Evolutionary conservation across 2,113 vertebrate genomes (phyloP), one percentile per base, ranked within the genome.

Genomic region (Stigmatopora nigra): DNA sequence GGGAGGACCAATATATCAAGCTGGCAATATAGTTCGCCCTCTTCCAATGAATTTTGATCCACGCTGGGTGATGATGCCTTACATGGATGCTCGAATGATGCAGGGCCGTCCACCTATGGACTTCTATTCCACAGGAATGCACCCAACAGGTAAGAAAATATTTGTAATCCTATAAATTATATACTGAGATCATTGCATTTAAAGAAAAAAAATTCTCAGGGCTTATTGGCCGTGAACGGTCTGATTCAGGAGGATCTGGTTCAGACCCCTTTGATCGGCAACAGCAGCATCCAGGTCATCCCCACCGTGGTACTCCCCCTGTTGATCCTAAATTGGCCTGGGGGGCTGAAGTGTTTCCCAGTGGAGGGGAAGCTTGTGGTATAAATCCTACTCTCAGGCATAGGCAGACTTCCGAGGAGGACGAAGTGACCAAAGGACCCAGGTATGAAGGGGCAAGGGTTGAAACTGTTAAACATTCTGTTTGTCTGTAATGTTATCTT

Each of bases 1-100:
- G 51, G 82, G 78, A 6, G 89, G 91, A 5, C 87, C 91, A 17
- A 75, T 94, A 17, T 97, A 94, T 77, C 91, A 89, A 3, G 91
- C 93, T 0, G 73, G 92, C 70, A 92, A 89, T 61, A 90, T 97
- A 79, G 93, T 93, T 19, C 88, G 94, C 36, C 91, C 93, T 0
- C 86, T 95, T 82, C 90, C 92, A 0, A 92, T 96, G 87, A 95
- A 92, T 83, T 96, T 94, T 65, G 94, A 97, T 72, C 94, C 94
- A 19, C 94, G 94, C n/a, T 97, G 94, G 94, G 92, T 97, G 91
- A 95, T 97, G 93, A 94, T 97, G 76, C 88, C 94, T 48, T 96
- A 94, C 62, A 94, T 96, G 90, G 94, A 96, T 71, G 94, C 94
- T 4, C 91, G 94, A 53, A 91, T 97, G 71, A 94, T 97, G 68